Evolutionary conservation across 2,797 vertebrate genomes (phyloP), one percentile per base, ranked within the genome.

Genomic region (Trichosurus vulpecula): DNA sequence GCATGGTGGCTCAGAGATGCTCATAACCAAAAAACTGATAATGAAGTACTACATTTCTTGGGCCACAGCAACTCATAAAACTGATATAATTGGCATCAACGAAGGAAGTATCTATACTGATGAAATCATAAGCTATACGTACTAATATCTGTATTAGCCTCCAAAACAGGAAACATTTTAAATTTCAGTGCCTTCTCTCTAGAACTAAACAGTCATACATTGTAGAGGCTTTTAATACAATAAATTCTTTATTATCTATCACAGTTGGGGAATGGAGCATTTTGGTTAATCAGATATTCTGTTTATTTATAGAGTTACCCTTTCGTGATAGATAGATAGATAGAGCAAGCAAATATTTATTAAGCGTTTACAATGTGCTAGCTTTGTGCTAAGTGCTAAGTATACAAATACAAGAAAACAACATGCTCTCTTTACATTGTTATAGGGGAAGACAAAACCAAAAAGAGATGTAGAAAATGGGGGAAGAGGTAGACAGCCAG

Each of bases 261-360:
- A 54, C 31, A 91, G 30, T 25, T 94, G 35, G 54, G 27, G 95
- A 92, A 93, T 81, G 27, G 8, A 51, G 58, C 3, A 74, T 1
- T 25, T 58, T 35, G 52, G 10, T 93, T 56, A 66, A 90, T 92
- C 52, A 96, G 92, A 91, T 22, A 95, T 2, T 93, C 52, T 55
- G 6, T 35, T n/a, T n/a, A n/a, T 96, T 93, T 94, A 92, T 74
- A n/a, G 31, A 66, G 66, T 74, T n/a, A 41, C 2, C 4, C 35
- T 74, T 74, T 41, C 66, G 61, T 66, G 14, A n/a, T 66, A 66
- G 35, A 29, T 10, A 61, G 31, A 13, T 14, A 31, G 30, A 5
- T 13, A 25, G 6, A 56, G 54, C 2, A 13, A 56, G 27, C n/a
- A n/a, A n/a, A n/a, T 6, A 8, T 56, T 56, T 56, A 56, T 29